These are phyloP conservation scores for Notamacropus eugenii DNA, from an alignment of 2,797 vertebrate species.

Conservation along the genomic window DNA sequence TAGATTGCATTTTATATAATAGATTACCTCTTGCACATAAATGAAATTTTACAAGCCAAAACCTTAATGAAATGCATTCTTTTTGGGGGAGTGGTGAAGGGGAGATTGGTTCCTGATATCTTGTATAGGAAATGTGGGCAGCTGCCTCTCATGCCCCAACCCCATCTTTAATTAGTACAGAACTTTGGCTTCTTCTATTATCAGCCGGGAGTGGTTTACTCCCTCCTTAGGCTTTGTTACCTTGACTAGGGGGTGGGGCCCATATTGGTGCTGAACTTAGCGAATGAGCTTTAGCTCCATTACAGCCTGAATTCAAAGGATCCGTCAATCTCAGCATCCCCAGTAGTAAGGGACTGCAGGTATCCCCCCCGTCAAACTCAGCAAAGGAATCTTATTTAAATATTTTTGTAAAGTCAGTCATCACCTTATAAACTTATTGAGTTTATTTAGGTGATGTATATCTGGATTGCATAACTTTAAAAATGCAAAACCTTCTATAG, in stretches of 20 bases:
- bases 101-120: neutral
- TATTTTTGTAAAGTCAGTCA: constrained; percentile 49
- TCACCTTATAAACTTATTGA: neutral
- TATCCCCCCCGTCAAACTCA: neutral
- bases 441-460: neutral
- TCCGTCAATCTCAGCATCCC: neutral
- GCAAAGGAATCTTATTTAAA: neutral
- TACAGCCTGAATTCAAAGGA: neutral
- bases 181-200: neutral
- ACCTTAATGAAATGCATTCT: neutral
- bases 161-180: neutral
- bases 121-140: neutral
- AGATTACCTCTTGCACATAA: no score
- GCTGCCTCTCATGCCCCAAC: neutral
- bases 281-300: neutral
- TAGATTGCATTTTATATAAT: no score
- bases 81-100: neutral
- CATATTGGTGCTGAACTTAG: neutral
- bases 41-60: neutral
- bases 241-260: neutral
- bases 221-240: neutral
- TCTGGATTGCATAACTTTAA: constrained; percentile 16
- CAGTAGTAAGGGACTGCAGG: neutral
- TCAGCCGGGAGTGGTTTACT: neutral
- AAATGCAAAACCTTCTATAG: neutral